phyloP scores from a whole-genome alignment of 2,797 vertebrate species.

The Phalloptychus januarius region DNA sequence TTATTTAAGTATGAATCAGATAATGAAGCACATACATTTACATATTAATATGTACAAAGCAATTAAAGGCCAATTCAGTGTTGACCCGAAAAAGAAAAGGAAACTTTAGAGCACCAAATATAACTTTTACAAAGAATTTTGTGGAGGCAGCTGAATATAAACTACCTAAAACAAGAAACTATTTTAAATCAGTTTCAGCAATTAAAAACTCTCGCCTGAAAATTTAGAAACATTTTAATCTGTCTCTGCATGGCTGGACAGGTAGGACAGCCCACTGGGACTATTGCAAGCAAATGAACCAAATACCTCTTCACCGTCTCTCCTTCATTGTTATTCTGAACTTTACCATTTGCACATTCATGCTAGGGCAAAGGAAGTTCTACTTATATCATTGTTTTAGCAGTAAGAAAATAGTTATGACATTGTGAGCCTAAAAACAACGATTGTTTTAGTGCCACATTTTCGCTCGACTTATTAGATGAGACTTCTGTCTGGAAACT shows the following conservation, averaged over 20 bases:
- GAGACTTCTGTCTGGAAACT: no score
- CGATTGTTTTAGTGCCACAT: neutral
- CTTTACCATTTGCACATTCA: neutral
- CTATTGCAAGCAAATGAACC: neutral
- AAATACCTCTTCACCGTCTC: neutral
- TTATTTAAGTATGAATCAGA: conserved; percentile 24
- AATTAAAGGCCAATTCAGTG: neutral
- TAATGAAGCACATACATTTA: conserved; percentile 23
- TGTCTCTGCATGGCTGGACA: neutral
- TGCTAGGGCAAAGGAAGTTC: neutral
- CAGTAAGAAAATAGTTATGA: neutral
- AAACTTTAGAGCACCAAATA: neutral
- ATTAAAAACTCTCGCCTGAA: neutral
- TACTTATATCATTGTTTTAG: neutral
- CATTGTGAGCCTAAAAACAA: neutral
- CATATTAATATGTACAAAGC: neutral
- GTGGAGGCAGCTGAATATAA: neutral
- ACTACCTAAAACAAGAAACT: neutral
- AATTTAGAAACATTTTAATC: neutral
- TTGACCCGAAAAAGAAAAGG: neutral
- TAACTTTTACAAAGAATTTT: neutral
- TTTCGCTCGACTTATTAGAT: neutral
- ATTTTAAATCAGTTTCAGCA: neutral
- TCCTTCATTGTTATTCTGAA: neutral
- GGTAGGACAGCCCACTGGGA: neutral